Evolutionary conservation across 2,888 invertebrate genomes (phyloP), one percentile per base, ranked within the genome.

Genomic region (Diabrotica balteata): DNA sequence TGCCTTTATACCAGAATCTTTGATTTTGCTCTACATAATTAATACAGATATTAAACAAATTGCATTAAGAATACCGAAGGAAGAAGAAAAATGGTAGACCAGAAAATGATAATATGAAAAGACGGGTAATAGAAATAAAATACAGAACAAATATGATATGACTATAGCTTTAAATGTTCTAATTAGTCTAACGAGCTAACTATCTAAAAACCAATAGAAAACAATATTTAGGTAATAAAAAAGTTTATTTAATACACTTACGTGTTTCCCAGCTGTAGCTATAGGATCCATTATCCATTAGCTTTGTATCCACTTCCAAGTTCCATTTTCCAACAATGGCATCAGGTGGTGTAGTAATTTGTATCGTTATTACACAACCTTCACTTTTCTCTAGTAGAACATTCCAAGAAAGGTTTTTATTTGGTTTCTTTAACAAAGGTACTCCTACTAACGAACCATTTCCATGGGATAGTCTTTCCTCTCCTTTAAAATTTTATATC

Each of bases 301-400:
- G 84, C 82, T 90, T 94, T 0, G 94, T 93, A 77, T 95, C 95
- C 17, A 95, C 88, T 60, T 95, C 95, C 76, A 95, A 83, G 66
- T 88, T 89, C 95, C 96, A 96, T 77, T 93, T 89, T 8, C 94
- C 93, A 2, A 96, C 91, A 60, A 91, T 88, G 73, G 91, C 89
- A 68, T 91, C 89, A 0, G 90, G 87, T 0, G 93, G 87, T 0
- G 94, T 89, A 44, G 90, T 90, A 45, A 96, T 88, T 79, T 91
- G 85, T 59, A 89, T 87, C 78, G 90, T 84, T 65, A 86, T 87
- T 8, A 87, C 86, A 71, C 90, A 89, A 60, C 88, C 89, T 72
- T 89, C 86, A 61, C 88, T 87, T 6, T 90, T 87, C 75, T 92
- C 91, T 68, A 93, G 87, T 8, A 89, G 88, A 0, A 91, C 91